Base-by-base conservation (phyloP, 2,888 invertebrate genomes). In the Torymus auratus region DNA sequence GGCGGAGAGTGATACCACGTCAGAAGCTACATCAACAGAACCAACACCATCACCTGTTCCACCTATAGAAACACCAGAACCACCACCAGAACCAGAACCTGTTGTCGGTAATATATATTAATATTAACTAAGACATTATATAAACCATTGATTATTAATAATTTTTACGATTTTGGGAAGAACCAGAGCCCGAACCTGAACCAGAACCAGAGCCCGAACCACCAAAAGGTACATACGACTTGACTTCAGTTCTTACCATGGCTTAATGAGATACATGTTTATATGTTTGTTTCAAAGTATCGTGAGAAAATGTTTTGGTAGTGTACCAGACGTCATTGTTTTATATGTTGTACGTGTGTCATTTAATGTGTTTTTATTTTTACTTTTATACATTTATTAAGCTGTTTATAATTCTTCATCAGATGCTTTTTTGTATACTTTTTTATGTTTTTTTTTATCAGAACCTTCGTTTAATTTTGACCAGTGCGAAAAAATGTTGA, bases 51-150 rank as follows among this genome's bases (percentile, higher is more conserved):
- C 85, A 11, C 84, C 85, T 28, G 82, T 83, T 71, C 84, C 86
- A 64, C 69, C 84, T 14, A 80, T 80, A 4, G 84, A 85, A 11
- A 85, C 86, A 60, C 87, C 87, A 55, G 84, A 85, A 67, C 86
- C 87, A 50, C 84, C 85, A 11, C 85, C 85, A 7, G 84, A 85
- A 77, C 86, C 87, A 53, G 79, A 85, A 15, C 85, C 86, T 83
- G 41, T 28, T 28, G 28, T 41, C 7, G 81, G 82, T 82, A 74
- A 74, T n/a, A 68, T n/a, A 68, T 53, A 41, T 68, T 23, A 55
- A 53, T 20, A 56, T 61, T 58, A n/a, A 41, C n/a, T 41, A 1
- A 67, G 3, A 52, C 23, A 71, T 41, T 15, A 17, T 50, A 15
- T 7, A 52, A 56, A 41, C 5, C 11, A 61, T 11, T 50, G 23